Evolutionary conservation across 2,888 invertebrate species (phyloP).

Genomic region (Dione vanillae): DNA sequence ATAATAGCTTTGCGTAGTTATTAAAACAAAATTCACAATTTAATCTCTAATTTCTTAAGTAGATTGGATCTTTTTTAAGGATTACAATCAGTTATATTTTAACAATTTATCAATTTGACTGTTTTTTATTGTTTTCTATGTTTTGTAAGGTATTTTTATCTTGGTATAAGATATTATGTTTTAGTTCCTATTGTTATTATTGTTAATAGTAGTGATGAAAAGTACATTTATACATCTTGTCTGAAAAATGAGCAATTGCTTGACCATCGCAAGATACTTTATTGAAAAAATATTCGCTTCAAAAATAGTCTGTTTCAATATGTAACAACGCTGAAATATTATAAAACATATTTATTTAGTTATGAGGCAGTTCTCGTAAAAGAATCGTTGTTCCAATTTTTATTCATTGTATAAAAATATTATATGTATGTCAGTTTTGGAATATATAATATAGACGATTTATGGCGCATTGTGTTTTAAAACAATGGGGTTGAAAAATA

Average conservation of each 20-base stretch:
- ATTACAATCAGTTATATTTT: slow-evolving; percentile 37
- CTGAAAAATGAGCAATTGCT: no score
- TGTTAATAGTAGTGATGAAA: no score
- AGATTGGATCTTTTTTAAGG: slow-evolving; percentile 29
- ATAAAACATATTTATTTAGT: slow-evolving; percentile 18
- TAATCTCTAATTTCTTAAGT: slow-evolving; percentile 38
- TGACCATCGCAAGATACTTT: neutral
- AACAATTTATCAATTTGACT: neutral
- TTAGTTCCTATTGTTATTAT: no score
- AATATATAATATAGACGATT: slow-evolving; percentile 17
- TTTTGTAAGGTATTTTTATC: neutral
- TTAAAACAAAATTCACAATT: slow-evolving; percentile 50
- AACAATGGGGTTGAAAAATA: neutral
- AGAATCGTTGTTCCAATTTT: slow-evolving; percentile 21
- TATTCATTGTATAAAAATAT: slow-evolving; percentile 22
- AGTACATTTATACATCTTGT: no score
- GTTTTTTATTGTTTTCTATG: neutral
- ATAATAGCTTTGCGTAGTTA: slow-evolving; percentile 43
- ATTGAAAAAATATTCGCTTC: neutral
- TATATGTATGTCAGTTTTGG: slow-evolving; percentile 9
- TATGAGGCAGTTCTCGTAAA: slow-evolving; percentile 23
- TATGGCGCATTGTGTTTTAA: slow-evolving; percentile 12
- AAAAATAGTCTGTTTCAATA: slow-evolving; percentile 18
- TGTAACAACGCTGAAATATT: slow-evolving; percentile 15
- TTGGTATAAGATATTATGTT: neutral